phyloP scores from a whole-genome alignment of 2,797 vertebrate genomes.

The Peromyscus eremicus region DNA sequence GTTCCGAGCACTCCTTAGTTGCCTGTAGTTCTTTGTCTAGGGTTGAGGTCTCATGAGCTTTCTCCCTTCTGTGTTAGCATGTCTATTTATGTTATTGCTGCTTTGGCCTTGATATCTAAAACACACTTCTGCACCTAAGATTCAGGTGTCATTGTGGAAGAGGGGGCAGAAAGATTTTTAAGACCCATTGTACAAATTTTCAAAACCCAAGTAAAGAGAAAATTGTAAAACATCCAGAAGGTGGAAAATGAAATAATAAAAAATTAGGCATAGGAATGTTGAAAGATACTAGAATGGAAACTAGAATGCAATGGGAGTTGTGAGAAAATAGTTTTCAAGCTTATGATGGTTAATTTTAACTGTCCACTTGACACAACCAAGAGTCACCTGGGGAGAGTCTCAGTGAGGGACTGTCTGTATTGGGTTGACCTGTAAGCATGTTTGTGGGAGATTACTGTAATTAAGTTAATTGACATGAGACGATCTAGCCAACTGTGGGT shows the following conservation, averaged over 20 bases:
- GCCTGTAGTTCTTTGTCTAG: not conserved
- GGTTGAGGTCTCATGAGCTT: not conserved
- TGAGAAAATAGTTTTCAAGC: not conserved
- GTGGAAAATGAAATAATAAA: not conserved
- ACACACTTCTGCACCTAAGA: not conserved
- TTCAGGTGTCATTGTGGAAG: not conserved
- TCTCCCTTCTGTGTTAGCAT: not conserved
- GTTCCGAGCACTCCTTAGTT: not conserved
- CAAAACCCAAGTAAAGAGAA: not conserved
- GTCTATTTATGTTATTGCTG: not conserved
- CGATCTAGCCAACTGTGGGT: not conserved
- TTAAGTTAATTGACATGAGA: not conserved
- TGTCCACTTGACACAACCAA: not conserved
- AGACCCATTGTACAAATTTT: not conserved
- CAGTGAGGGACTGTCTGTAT: not conserved
- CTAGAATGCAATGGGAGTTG: not conserved
- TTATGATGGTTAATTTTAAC: not conserved
- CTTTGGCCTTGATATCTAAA: not conserved
- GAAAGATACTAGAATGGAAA: not conserved
- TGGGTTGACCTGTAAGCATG: not conserved
- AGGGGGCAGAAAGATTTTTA: not conserved
- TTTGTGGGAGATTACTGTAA: not conserved
- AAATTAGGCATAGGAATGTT: not conserved
- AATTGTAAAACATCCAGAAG: not conserved
- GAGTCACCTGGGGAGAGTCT: not conserved